Evolutionary conservation across 2,113 vertebrate genomes (phyloP), one percentile per base, ranked within the genome.

Genomic region (Micromys minutus): DNA sequence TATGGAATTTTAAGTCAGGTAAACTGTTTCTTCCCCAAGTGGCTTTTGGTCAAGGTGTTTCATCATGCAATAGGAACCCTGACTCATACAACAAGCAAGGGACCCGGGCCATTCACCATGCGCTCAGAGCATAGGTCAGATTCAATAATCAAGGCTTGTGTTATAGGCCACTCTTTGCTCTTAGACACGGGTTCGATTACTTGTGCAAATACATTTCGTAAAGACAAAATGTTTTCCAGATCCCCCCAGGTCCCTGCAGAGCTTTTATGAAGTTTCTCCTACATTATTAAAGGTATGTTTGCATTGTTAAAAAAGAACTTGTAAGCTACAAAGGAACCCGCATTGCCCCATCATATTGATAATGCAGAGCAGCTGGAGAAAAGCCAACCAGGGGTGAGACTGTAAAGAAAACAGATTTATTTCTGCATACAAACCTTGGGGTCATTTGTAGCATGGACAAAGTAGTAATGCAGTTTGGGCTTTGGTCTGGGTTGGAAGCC

Each of bases 281-380:
- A 36, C 12, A 11, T 79, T 76, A 34, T 72, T 91, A 50, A 45
- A 77, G 67, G 47, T 45, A 2, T 8, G 31, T 71, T 42, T 86
- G 42, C 21, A 75, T 34, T 94, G 3, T 22, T n/a, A n/a, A n/a
- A 90, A 59, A 42, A 81, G 74, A 74, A 59, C 39, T 72, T 93
- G 42, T 55, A 90, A 92, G 91, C 76, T 74, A 74, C 1, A 90
- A 86, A 94, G 93, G 91, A 91, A 50, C 9, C 63, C 24, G 36
- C 19, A 67, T 45, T 0, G 24, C 67, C 22, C 15, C 19, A 42
- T 61, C 29, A 19, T 5, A 84, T 10, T 55, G n/a, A 80, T 94
- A 31, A 81, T n/a, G 59, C 5, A 81, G n/a, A 90, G 67, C 39
- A 3, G 4, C 34, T 5, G 24, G 39, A 76, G 39, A 29, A 55